Percentiles rank a stretch among this genome's conserved stretches.
Conservation (phyloP, 2,113 vertebrate species). For the Phyllostomus hastatus region DNA sequence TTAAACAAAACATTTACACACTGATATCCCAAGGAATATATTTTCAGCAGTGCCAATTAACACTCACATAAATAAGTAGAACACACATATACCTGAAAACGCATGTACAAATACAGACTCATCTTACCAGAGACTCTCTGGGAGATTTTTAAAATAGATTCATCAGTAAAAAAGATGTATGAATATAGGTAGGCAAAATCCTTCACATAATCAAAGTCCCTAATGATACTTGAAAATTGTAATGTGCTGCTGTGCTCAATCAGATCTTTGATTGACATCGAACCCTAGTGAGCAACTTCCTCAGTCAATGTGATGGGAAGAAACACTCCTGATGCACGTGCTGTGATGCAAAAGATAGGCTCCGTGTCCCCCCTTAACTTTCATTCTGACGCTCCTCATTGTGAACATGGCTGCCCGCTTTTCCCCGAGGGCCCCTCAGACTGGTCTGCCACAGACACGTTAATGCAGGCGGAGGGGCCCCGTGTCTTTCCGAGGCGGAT, state of each 20-base stretch:
- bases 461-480: no score
- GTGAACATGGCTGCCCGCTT: background rate
- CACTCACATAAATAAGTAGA: background rate
- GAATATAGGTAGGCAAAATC: background rate
- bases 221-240: background rate
- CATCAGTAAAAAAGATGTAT: background rate
- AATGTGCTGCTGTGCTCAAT: background rate
- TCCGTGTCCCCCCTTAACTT: background rate
- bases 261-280: background rate
- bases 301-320: background rate
- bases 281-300: background rate
- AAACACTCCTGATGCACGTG: background rate
- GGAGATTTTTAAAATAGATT: background rate
- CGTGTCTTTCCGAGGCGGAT: background rate
- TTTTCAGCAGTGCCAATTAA: background rate
- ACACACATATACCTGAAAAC: background rate
- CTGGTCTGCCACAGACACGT: accelerated
- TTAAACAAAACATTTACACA: background rate
- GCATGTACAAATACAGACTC: background rate
- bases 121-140: background rate
- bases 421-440: background rate
- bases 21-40: background rate
- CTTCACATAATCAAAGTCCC: background rate
- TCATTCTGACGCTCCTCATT: background rate
- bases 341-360: background rate